phyloP scores from a whole-genome alignment of 1,140 invertebrate genomes.

The Venustaconcha ellipsiformis region DNA sequence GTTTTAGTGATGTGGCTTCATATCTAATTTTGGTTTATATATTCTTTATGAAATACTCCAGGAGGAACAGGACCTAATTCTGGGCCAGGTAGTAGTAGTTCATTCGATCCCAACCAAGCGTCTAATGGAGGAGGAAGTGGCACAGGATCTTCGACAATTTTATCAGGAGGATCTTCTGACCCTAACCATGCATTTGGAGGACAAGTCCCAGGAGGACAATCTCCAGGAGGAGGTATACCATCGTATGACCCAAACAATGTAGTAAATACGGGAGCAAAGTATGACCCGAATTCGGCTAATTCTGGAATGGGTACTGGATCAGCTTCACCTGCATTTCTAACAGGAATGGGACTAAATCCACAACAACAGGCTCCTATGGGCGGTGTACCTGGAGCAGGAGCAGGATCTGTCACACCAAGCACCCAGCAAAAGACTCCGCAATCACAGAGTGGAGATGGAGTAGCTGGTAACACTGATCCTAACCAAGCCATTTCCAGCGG shows the following conservation, averaged over 20 bases:
- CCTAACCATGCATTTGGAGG: not conserved
- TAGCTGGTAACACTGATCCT: not conserved
- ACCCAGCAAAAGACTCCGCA: not conserved
- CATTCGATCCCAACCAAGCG: no score
- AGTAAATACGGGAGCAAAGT: conserved; percentile 35
- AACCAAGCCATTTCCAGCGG: conserved; percentile 7
- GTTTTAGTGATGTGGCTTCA: no score
- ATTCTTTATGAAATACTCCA: no score
- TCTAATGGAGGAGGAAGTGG: no score
- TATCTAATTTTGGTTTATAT: no score
- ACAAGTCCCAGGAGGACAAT: not conserved
- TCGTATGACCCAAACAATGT: conserved; percentile 35
- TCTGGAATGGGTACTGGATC: conserved; percentile 13
- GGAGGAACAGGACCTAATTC: no score
- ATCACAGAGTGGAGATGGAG: not conserved
- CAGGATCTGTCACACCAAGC: not conserved
- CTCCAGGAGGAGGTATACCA: conserved; percentile 18
- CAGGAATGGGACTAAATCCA: conserved; percentile 29
- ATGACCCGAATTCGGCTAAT: conserved; percentile 45
- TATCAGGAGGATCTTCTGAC: not conserved
- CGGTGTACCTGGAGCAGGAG: not conserved
- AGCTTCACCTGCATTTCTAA: conserved; percentile 8
- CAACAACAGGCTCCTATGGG: conserved; percentile 18
- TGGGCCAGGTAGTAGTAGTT: no score
- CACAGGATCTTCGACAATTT: conserved; percentile 3